Evolutionary conservation across 1,140 invertebrate genomes (phyloP).

Genomic region (Archegozetes longisetosus): DNA sequence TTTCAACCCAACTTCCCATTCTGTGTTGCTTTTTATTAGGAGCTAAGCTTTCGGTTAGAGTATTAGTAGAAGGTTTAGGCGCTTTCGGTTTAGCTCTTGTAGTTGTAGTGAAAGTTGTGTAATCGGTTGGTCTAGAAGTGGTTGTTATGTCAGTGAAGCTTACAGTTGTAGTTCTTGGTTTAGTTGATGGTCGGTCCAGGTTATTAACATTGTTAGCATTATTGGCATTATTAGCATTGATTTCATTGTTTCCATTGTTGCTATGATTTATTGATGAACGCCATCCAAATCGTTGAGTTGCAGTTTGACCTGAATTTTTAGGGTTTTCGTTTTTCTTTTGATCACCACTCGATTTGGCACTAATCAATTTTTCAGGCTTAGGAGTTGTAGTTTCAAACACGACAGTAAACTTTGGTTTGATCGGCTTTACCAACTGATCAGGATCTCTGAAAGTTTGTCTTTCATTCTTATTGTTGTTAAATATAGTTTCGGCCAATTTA

Average conservation of each 20-base stretch:
- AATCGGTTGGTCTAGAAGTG: not conserved
- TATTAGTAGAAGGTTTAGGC: not conserved
- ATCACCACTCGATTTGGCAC: not conserved
- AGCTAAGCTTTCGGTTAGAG: not conserved
- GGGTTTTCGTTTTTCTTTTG: not conserved
- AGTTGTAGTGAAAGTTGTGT: not conserved
- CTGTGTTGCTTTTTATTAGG: not conserved
- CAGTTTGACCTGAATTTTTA: too few species aligned
- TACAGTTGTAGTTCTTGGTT: not conserved
- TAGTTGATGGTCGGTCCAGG: not conserved
- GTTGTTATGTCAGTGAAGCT: not conserved
- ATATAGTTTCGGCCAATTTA: not conserved
- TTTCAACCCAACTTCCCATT: not conserved
- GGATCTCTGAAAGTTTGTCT: not conserved
- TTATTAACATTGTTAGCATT: not conserved
- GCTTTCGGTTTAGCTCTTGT: not conserved
- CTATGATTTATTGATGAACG: not conserved
- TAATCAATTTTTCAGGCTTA: not conserved
- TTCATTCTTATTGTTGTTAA: not conserved
- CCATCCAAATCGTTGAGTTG: not conserved
- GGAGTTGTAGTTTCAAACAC: not conserved
- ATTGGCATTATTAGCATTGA: not conserved
- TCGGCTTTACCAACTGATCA: not conserved
- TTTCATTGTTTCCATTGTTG: not conserved
- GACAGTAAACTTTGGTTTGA: not conserved